Evolutionary conservation across 35 echinoderm and acorn worm species (phyloP), one percentile per base, ranked within the genome.

Genomic region (Anneissia japonica): DNA sequence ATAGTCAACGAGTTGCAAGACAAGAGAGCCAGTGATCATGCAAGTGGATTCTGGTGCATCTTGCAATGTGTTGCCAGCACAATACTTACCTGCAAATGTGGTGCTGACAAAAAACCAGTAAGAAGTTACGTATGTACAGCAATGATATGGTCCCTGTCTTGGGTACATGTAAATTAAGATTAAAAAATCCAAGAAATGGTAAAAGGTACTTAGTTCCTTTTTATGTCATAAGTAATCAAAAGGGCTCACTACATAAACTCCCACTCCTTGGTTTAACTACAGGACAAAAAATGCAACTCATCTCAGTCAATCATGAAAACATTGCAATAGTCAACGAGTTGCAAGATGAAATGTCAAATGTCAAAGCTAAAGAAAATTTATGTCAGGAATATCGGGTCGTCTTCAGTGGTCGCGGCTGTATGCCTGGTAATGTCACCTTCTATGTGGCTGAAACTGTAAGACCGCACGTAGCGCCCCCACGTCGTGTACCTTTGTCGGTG

Each of bases 241-340:
- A 64, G 51, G 5, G 51, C 51, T 64, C 51, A 45, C 37, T 38
- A 10, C 43, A 76, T 41, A 82, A 72, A 55, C 30, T 83, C 30
- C 79, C 85, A 74, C 80, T 92, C 21, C 85, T 92, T 30, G 85
- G 85, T 55, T 87, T 72, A 31, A 51, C 19, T 31, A 78, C 90
- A 81, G 74, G 77, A 37, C 76, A 86, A 30, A 76, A 91, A 37
- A 91, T 91, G 84, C 3, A 87, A 36, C 35, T 91, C n/a, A 87
- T 87, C 19, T 87, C 41, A 37, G 64, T 91, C 1, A 84, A 86
- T 46, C 32, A 82, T 77, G 85, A 88, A 51, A 87, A 83, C 30
- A 51, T 92, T 38, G 34, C 72, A 73, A 32, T 26, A 32, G 76
- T 14, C 13, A 40, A 46, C 31, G 29, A 80, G 73, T 40, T 35